Evolutionary conservation across 2,888 invertebrate species (phyloP), one percentile per base, ranked within the genome.

Genomic region (Gortyna flavago): DNA sequence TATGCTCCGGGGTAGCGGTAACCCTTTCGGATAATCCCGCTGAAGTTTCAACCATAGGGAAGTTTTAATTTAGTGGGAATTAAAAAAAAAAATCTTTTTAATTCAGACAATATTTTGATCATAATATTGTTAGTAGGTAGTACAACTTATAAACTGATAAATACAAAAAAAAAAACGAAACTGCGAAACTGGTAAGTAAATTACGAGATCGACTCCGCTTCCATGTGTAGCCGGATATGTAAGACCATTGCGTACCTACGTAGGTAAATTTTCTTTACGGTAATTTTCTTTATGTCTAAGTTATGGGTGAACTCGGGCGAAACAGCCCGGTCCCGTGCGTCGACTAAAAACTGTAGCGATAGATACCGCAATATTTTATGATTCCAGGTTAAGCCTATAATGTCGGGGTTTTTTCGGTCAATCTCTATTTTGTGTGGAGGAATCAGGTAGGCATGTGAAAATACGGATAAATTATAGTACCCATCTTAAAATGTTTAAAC

Each of bases 331-430:
- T 57, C 68, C 51, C 54, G 54, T 59, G 80, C 59, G 59, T 67
- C 57, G 51, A 44, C 35, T 59, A 65, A 71, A 48, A 80, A 51
- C 80, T 61, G 41, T 51, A 35, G 66, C 48, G 38, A 71, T 62
- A 67, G 66, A 54, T 82, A 82, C n/a, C 83, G 82, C 59, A 54
- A 32, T 79, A 79, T 77, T 82, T 79, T 77, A 79, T 82, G 83
- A 82, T 82, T 66, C 44, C 77, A 82, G 51, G 83, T 66, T 82
- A 59, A 79, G 51, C 51, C 41, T 25, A 18, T 65, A 41, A 57
- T 59, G 51, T 41, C 48, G n/a, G 25, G 51, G 2, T 35, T 77
- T 48, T 54, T 51, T 82, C 41, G 25, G 41, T 59, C 57, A 25
- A 75, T 59, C 38, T 59, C 65, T 51, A 75, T 59, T 48, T 48